Base-by-base conservation (phyloP, 2,888 invertebrate genomes). In the Trichopria drosophilae region DNA sequence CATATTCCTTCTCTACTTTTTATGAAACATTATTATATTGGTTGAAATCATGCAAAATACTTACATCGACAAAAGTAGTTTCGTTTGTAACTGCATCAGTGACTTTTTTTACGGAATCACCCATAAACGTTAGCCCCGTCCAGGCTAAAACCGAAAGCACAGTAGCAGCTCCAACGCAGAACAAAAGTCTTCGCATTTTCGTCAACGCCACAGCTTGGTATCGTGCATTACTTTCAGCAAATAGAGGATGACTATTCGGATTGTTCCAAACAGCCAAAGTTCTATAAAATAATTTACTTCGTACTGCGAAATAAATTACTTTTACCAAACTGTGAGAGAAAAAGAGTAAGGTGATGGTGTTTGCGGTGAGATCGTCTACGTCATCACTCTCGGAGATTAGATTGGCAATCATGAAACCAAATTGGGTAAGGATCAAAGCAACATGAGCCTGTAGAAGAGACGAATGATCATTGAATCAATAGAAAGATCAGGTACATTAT, bases 231-330 rank as follows among this genome's bases (percentile, higher is more conserved):
- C 90, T 90, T 72, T 91, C 91, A 36, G 88, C 84, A 72, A 92
- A 92, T 29, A 92, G 72, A 0, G 91, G 90, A 76, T 92, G 90
- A 44, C 86, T 84, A 73, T 90, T 90, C 0, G 87, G 83, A 75
- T 89, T 88, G 71, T 91, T 91, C 91, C 91, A 92, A 54, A 88
- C 84, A 22, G 85, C 86, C 29, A 90, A 73, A 0, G 89, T 88
- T 66, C 90, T 83, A 76, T 89, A 88, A 66, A 89, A 87, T 49
- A 83, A 79, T 68, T 88, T 88, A 16, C 86, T 84, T 58, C 85
- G 84, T 4, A 85, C 63, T 0, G 85, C 90, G 64, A 90, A 85
- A 73, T 87, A 90, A 9, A 82, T 57, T 59, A 87, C 77, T 72
- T 92, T 91, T 24, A 88, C 86, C 26, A 90, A 67, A 48, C 85